These are phyloP conservation scores for Perca schrenkii DNA, from an alignment of 2,113 vertebrate species.

Conservation along the genomic window DNA sequence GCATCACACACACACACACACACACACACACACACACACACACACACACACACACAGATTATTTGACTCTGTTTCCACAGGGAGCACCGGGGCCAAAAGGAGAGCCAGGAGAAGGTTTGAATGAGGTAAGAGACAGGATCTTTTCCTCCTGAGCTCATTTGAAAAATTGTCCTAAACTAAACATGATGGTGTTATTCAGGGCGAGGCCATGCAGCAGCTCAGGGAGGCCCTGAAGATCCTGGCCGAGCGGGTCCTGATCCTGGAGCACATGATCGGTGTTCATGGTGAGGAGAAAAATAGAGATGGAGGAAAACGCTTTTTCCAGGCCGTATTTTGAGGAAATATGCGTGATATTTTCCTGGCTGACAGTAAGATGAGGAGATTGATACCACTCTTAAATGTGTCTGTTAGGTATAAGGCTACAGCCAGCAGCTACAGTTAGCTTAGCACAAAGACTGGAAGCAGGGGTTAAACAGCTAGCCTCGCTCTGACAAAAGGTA, in stretches of 20 bases:
- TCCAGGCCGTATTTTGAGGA: slow-evolving; percentile 6
- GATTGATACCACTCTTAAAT: neutral
- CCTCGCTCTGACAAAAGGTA: neutral
- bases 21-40: neutral
- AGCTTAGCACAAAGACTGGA: slow-evolving; percentile 28
- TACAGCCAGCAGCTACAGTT: neutral
- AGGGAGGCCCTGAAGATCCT: slow-evolving; percentile 98
- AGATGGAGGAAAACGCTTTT: neutral
- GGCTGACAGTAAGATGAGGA: neutral
- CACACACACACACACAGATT: slow-evolving; percentile 13
- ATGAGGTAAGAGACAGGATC: slow-evolving; percentile 47
- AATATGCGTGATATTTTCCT: neutral
- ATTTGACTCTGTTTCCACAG: slow-evolving; percentile 76
- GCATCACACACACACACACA: neutral
- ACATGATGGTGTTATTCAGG: slow-evolving; percentile 75
- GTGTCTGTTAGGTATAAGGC: neutral
- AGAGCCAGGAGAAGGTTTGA: slow-evolving; percentile 84
- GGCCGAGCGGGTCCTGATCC: slow-evolving; percentile 95
- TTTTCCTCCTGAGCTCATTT: slow-evolving; percentile 7
- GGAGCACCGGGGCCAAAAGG: slow-evolving; percentile 88
- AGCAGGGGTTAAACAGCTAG: neutral
- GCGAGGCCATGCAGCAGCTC: slow-evolving; percentile 93
- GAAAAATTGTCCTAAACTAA: slow-evolving; percentile 7
- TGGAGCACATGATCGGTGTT: slow-evolving; percentile 98
- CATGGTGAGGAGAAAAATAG: slow-evolving; percentile 86